These are phyloP conservation scores for Odontamblyopus lacepedii DNA, from an alignment of 2,797 vertebrate species.

Conservation along the genomic window DNA sequence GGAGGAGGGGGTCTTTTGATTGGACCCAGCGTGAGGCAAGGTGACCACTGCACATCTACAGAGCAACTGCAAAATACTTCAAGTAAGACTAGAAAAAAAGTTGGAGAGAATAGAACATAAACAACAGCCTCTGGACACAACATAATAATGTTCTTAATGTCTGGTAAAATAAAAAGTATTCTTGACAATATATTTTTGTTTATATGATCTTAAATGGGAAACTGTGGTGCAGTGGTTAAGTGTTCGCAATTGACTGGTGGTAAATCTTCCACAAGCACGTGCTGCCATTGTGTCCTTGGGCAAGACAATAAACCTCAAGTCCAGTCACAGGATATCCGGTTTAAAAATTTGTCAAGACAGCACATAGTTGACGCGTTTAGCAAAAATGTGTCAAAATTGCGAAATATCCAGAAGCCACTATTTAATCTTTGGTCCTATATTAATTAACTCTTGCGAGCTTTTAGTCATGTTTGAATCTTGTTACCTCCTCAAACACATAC, in stretches of 20 bases:
- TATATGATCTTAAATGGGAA: not conserved
- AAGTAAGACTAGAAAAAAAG: not conserved
- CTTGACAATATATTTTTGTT: not conserved
- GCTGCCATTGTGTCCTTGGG: not conserved
- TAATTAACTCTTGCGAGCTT: no score
- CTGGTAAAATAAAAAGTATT: not conserved
- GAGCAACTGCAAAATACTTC: not conserved
- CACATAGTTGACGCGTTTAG: not conserved
- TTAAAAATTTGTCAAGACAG: no score
- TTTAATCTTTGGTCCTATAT: not conserved
- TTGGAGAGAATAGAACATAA: not conserved
- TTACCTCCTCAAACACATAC: no score
- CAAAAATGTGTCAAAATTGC: not conserved
- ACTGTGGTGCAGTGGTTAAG: no score
- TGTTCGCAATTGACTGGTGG: no score
- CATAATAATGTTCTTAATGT: no score
- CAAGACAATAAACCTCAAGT: not conserved
- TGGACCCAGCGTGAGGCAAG: conserved; percentile 17
- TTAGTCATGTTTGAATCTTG: no score
- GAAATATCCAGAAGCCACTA: not conserved
- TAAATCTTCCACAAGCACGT: not conserved
- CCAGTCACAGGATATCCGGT: not conserved
- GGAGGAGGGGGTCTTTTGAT: conserved; percentile 25
- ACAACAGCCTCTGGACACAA: not conserved
- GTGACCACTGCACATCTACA: not conserved